Base-by-base conservation (phyloP, 2,888 invertebrate genomes). In the Idaea aversata region DNA sequence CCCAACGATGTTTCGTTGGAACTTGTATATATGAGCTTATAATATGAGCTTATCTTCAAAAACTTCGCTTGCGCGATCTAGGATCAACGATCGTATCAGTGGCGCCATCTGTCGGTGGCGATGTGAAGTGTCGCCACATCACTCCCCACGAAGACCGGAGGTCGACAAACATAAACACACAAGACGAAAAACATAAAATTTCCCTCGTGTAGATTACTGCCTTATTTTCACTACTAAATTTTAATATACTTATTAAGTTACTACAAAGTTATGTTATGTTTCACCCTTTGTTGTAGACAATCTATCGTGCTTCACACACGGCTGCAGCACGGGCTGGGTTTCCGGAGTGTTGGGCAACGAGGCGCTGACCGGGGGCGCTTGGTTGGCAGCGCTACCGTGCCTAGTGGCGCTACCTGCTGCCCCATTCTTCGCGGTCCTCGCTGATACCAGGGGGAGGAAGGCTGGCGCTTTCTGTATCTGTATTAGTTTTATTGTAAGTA, bases 281-380 rank as follows among this genome's bases (percentile, higher is more conserved):
- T 47, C 2, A 60, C 10, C 34, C 1, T 34, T 13, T 60, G 35
- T 77, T 80, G 3, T 79, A 93, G 92, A 87, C 77, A 93, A 93
- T 68, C 77, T 93, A 0, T 91, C 91, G n/a, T 91, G 91, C 71
- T 93, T 92, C 77, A 89, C 91, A 0, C 92, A 93, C 74, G 92
- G 93, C 70, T 93, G 93, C 78, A 91, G 91, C 67, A 91, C 90
- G 0, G 92, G 92, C 34, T 93, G 92, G 92, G 92, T 92, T 64
- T 91, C 91, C 0, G 92, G 93, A 0, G 90, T 91, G 70, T 82
- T 93, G 66, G 92, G 92, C 10, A 82, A 74, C 65, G 91, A 91
- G 75, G 93, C 92, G 7, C 68, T 93, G 6, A 80, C 90, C 10
- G 92, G 91, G 35, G 92, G 92, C 35, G 93, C 92, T 0, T 93